phyloP scores from a whole-genome alignment of 2,113 vertebrate species.

The Oenanthe melanoleuca region DNA sequence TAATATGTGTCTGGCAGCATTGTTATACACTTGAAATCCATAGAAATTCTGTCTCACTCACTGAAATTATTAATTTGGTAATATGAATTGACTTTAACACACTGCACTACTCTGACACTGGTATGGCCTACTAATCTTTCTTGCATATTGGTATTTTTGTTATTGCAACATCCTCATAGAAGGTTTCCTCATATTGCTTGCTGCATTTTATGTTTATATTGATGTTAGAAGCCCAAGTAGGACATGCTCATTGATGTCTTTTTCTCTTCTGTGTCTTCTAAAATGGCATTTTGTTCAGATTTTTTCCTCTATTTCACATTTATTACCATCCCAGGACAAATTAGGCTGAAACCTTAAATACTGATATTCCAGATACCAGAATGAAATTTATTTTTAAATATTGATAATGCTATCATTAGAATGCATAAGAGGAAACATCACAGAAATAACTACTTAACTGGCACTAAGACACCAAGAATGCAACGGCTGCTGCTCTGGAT shows the following conservation, averaged over 20 bases:
- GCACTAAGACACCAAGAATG: neutral
- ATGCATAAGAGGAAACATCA: neutral
- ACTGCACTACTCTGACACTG: neutral
- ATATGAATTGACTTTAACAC: neutral
- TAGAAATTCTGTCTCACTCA: neutral
- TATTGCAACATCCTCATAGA: neutral
- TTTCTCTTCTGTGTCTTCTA: neutral
- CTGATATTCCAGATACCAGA: neutral
- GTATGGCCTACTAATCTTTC: neutral
- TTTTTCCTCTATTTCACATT: neutral
- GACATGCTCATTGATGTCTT: neutral
- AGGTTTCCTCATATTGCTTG: neutral
- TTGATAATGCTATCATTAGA: neutral
- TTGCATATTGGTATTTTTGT: neutral
- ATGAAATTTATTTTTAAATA: neutral
- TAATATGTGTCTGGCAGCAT: neutral
- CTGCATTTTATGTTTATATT: neutral
- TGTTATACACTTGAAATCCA: neutral
- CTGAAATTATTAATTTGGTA: neutral
- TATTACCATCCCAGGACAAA: neutral
- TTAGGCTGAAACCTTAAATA: neutral
- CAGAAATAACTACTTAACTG: neutral
- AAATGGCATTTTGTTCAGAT: neutral
- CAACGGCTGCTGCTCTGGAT: neutral
- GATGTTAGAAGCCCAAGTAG: neutral